Percentiles rank a stretch among this genome's conserved stretches.
phyloP scores from a whole-genome alignment of 2,113 vertebrate species.

The Poecilia latipinna region DNA sequence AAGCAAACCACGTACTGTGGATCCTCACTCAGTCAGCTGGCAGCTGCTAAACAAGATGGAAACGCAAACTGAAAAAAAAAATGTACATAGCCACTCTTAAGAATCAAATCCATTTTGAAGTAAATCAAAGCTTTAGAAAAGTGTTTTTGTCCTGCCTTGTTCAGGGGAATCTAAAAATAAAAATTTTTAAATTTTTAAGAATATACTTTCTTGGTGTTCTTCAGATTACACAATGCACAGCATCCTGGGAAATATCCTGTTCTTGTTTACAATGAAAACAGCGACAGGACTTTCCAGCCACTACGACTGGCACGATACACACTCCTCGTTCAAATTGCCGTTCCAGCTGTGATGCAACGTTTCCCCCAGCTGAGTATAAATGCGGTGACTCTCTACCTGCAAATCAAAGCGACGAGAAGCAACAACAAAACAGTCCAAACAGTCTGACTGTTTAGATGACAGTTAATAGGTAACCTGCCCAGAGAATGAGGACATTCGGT shows the following conservation, averaged over 20 bases:
- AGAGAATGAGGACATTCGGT: background rate
- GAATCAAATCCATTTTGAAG: background rate
- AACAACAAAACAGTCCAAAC: conserved; percentile 1
- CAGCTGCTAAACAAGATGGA: too few relatives aligned
- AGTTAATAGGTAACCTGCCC: background rate
- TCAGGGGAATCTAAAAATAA: background rate
- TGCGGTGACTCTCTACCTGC: background rate
- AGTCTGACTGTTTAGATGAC: background rate
- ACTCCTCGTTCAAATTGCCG: background rate
- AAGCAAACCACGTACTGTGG: too few relatives aligned
- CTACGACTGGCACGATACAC: background rate
- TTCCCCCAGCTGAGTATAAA: conserved; percentile 6
- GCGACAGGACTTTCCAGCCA: background rate
- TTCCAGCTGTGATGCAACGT: background rate
- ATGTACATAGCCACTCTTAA: background rate
- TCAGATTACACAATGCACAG: background rate
- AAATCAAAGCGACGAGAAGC: background rate
- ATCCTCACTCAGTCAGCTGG: too few relatives aligned
- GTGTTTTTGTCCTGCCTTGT: background rate
- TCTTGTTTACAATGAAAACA: background rate
- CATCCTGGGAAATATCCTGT: background rate
- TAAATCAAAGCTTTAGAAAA: background rate
- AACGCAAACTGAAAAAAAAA: background rate
- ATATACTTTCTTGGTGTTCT: background rate
- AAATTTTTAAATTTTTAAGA: background rate